A percentile compares a stretch with the other conserved stretches of the same genome.
Evolutionary conservation across 30 jellyfish, hydroid and myxozoan genomes (phyloP).

Genomic region (Hydractinia symbiolongicarpus): DNA sequence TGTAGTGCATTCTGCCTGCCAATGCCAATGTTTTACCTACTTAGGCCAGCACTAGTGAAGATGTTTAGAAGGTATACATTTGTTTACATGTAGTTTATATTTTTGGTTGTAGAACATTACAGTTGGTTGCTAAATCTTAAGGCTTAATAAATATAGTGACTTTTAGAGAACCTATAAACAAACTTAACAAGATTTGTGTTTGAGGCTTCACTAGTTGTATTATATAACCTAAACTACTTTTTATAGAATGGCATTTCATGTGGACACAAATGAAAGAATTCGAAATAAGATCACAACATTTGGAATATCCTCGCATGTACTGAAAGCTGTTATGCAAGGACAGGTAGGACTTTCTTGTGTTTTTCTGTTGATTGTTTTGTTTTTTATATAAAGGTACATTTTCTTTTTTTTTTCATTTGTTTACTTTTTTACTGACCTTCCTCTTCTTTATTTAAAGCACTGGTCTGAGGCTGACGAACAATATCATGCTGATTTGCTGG

Average conservation of each 20-base stretch:
- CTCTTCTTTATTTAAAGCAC: conserved; percentile 21
- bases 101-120: too few relatives aligned
- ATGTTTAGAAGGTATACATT: conserved; percentile 58
- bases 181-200: too few relatives aligned
- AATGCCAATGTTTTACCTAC: conserved; percentile 53
- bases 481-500: conserved; percentile 70
- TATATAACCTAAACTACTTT: not conserved
- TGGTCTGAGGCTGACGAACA: conserved; percentile 93
- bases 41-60: conserved; percentile 60
- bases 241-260: conserved; percentile 93
- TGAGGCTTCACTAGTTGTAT: too few relatives aligned
- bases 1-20: conserved; percentile 91
- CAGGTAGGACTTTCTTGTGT: conserved; percentile 48
- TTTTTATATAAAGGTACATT: not conserved
- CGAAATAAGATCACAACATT: conserved; percentile 33
- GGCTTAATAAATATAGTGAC: not conserved
- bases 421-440: not conserved
- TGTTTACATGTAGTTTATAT: not conserved
- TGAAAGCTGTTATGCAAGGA: conserved; percentile 94
- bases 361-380: not conserved
- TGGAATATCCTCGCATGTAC: conserved; percentile 67
- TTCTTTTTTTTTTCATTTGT: not conserved
- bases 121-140: not conserved
- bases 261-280: conserved; percentile 15
- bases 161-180: not conserved